Conservation (phyloP, 1,140 invertebrate species). For the Nebria ingens region DNA sequence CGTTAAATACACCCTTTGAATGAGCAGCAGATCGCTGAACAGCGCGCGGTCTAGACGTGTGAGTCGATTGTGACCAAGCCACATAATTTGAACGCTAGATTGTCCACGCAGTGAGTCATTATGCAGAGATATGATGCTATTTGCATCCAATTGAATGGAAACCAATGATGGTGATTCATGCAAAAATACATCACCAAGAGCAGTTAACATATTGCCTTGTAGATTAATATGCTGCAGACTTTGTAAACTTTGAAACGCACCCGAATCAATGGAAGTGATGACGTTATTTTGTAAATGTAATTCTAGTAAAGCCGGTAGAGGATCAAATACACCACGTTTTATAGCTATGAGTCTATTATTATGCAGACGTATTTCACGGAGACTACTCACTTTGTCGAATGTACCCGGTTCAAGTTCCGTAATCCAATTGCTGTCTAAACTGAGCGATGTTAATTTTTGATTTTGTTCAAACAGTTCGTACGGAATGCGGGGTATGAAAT, state of each 20-base stretch:
- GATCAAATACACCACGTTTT: slow-evolving; percentile 66
- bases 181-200: slow-evolving; percentile 72
- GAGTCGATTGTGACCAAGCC: slow-evolving; percentile 73
- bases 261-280: slow-evolving; percentile 69
- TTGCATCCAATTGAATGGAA: slow-evolving; percentile 77
- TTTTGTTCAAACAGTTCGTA: slow-evolving; percentile 61
- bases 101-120: slow-evolving; percentile 68
- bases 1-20: slow-evolving; percentile 69
- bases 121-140: slow-evolving; percentile 65
- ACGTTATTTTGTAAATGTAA: slow-evolving; percentile 80
- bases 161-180: slow-evolving; percentile 61
- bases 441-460: slow-evolving; percentile 66
- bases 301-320: slow-evolving; percentile 67
- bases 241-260: slow-evolving; percentile 68
- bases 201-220: slow-evolving; percentile 66
- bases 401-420: slow-evolving; percentile 65
- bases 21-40: slow-evolving; percentile 61
- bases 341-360: slow-evolving; percentile 72
- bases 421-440: slow-evolving; percentile 84
- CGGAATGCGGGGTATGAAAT: slow-evolving; percentile 70
- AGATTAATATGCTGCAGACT: slow-evolving; percentile 83
- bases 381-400: slow-evolving; percentile 59
- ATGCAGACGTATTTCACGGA: slow-evolving; percentile 76
- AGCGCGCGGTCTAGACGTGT: slow-evolving; percentile 57
- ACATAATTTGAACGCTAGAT: slow-evolving; percentile 72